Evolutionary conservation across 2,888 invertebrate species (phyloP).

Genomic region (Adelphocoris suturalis): DNA sequence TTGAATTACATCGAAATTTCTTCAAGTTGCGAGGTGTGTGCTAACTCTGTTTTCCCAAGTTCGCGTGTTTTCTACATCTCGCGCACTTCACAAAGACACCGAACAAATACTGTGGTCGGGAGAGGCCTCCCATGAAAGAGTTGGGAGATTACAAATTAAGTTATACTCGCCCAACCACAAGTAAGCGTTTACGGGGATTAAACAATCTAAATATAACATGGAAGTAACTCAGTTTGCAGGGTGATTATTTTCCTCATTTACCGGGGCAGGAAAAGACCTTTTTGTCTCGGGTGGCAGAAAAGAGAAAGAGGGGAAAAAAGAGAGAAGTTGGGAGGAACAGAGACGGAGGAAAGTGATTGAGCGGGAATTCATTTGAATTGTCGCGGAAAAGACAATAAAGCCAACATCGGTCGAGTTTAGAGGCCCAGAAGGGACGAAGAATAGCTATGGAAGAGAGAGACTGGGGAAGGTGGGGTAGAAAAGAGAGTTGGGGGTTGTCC

Average conservation of each 20-base stretch:
- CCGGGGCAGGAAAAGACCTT: background rate
- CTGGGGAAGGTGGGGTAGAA: background rate
- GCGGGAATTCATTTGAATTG: slow-evolving; percentile 41
- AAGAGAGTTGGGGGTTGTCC: background rate
- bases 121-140: background rate
- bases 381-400: slow-evolving; percentile 45
- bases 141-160: background rate
- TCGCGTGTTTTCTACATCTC: too few relatives aligned
- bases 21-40: too few relatives aligned
- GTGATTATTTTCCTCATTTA: background rate
- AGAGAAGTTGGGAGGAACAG: background rate
- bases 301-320: background rate
- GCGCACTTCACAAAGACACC: too few relatives aligned
- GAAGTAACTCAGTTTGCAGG: background rate
- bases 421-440: background rate
- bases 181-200: background rate
- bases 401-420: background rate
- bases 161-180: background rate
- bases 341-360: slow-evolving; percentile 23
- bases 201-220: too few relatives aligned
- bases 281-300: background rate
- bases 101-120: too few relatives aligned
- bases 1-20: too few relatives aligned
- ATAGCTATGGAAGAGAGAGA: background rate
- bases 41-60: too few relatives aligned